Conservation (phyloP, 2,888 invertebrate species). For the Perizoma affinitatum region DNA sequence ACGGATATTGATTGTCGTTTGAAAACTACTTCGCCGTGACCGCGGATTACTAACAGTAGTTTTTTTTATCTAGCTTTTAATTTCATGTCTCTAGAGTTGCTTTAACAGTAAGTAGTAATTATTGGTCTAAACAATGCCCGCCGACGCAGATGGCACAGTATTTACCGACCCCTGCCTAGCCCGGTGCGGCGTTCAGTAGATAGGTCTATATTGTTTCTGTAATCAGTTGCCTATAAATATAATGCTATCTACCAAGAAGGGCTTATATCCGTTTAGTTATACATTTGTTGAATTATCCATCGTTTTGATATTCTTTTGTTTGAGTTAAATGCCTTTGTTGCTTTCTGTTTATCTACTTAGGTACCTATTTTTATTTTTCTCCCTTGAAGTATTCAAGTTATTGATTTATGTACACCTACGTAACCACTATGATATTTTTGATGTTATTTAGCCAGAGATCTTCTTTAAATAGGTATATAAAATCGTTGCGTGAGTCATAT, state of each 20-base stretch:
- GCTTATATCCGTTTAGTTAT: not conserved
- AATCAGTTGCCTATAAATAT: conserved; percentile 1
- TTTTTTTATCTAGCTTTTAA: too few species aligned
- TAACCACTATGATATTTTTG: too few species aligned
- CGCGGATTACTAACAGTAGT: too few species aligned
- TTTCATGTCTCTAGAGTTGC: not conserved
- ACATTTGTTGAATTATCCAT: not conserved
- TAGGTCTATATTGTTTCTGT: conserved; percentile 1
- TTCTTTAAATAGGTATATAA: too few species aligned
- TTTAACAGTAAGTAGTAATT: conserved; percentile 9
- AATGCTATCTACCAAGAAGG: not conserved
- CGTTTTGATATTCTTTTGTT: not conserved
- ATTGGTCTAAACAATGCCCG: conserved; percentile 7
- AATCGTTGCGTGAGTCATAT: too few species aligned
- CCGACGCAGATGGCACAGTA: conserved; percentile 10
- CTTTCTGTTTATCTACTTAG: too few species aligned
- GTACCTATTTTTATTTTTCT: too few species aligned
- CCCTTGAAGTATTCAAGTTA: too few species aligned
- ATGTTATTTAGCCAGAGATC: too few species aligned
- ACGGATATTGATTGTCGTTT: too few species aligned
- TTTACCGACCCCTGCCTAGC: conserved; percentile 1
- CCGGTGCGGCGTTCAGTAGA: not conserved
- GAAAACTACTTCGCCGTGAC: too few species aligned
- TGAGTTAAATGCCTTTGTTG: not conserved
- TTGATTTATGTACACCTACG: too few species aligned